A percentile compares a stretch with the other conserved stretches of the same genome.
These are phyloP conservation scores for Rhagonycha lutea DNA, from an alignment of 2,888 invertebrate species.

Conservation along the genomic window DNA sequence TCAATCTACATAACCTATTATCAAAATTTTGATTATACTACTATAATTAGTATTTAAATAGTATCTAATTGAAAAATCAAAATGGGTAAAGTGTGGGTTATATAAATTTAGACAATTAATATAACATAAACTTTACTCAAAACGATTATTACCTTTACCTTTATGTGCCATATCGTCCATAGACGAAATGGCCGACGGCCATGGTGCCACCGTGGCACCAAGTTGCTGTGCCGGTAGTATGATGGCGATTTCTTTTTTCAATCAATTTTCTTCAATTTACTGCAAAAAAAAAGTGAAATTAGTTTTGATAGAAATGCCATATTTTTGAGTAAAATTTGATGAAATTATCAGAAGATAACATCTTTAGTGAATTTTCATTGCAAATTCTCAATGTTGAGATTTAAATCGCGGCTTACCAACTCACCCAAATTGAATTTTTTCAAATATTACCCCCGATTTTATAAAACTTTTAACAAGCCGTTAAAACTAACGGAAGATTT, in stretches of 20 bases:
- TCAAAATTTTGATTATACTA: not conserved
- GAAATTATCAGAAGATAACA: not conserved
- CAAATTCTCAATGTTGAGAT: not conserved
- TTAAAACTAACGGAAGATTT: no score
- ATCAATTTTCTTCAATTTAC: conserved; percentile 17
- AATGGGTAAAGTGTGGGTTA: not conserved
- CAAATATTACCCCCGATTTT: not conserved
- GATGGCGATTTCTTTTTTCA: conserved; percentile 48
- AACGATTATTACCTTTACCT: conserved; percentile 62
- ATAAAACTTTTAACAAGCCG: no score
- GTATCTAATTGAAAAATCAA: not conserved
- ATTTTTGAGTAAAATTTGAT: not conserved
- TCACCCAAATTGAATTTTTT: not conserved
- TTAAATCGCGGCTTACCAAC: not conserved
- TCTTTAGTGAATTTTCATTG: no score
- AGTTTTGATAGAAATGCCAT: not conserved
- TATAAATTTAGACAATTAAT: not conserved
- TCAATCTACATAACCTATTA: no score
- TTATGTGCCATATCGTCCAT: conserved; percentile 86
- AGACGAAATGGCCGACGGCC: conserved; percentile 78
- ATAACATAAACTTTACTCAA: conserved; percentile 9
- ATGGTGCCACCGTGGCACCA: conserved; percentile 78
- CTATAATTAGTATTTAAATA: no score
- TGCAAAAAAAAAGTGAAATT: conserved; percentile 14
- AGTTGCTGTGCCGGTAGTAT: conserved; percentile 84